Conservation (phyloP, 2,113 vertebrate species). For the Pteropus alecto region DNA sequence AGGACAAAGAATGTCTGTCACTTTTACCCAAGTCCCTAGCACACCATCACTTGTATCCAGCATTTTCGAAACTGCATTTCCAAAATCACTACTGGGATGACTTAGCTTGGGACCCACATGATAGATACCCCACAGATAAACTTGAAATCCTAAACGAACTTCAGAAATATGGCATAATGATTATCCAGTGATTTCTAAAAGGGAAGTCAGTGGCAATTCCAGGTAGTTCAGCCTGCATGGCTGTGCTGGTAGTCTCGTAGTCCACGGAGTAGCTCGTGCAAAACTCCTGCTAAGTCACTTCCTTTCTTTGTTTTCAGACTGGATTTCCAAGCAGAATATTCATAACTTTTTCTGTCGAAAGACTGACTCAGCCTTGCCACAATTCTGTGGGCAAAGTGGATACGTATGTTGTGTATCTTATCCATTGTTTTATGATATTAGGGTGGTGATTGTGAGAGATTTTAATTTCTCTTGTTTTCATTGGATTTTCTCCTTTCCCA, state of each 20-base stretch:
- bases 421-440: background rate
- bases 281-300: constrained; percentile 79
- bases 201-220: background rate
- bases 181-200: background rate
- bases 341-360: constrained; percentile 74
- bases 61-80: background rate
- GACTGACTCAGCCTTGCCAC: constrained; percentile 76
- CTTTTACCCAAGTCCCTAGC: background rate
- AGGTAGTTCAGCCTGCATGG: background rate
- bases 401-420: background rate
- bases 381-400: constrained; percentile 54
- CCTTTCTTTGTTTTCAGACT: constrained; percentile 79
- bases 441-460: background rate
- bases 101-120: background rate
- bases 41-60: background rate
- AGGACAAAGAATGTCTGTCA: background rate
- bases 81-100: background rate
- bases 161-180: background rate
- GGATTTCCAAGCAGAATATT: constrained; percentile 72
- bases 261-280: constrained; percentile 44
- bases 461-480: constrained; percentile 45
- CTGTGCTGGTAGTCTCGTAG: background rate
- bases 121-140: background rate
- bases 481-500: background rate
- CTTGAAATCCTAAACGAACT: background rate